These are phyloP conservation scores for Noctua comes DNA, from an alignment of 2,888 invertebrate species.

Conservation along the genomic window DNA sequence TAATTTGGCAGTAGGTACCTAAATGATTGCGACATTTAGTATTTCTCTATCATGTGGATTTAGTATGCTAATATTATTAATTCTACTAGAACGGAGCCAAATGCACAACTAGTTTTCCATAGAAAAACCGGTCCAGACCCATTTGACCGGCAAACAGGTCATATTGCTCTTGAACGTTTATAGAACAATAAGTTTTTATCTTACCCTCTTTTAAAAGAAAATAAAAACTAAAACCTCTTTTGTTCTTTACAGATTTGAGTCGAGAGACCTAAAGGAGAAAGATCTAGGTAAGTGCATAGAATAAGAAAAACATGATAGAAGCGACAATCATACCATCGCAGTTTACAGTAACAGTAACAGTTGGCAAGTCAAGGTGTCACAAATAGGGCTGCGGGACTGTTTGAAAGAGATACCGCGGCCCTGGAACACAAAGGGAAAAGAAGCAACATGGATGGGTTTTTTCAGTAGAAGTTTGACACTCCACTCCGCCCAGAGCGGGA, in stretches of 20 bases:
- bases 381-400: too few species aligned
- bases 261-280: conserved; percentile 4
- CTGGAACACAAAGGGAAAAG: too few species aligned
- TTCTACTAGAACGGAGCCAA: neutral
- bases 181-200: conserved; percentile 31
- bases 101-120: neutral
- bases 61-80: neutral
- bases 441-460: too few species aligned
- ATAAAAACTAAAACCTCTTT: conserved; percentile 33
- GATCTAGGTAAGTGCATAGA: conserved; percentile 23
- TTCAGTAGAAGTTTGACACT: too few species aligned
- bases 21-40: too few species aligned
- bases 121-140: neutral
- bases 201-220: neutral
- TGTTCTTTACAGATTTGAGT: conserved; percentile 44
- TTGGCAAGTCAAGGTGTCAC: too few species aligned
- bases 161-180: neutral
- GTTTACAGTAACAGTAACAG: neutral
- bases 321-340: neutral
- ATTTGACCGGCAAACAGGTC: neutral
- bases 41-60: too few species aligned
- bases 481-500: too few species aligned
- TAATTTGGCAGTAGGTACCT: too few species aligned
- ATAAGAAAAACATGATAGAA: neutral
- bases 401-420: too few species aligned